Evolutionary conservation across 2,113 vertebrate species (phyloP), one percentile per base, ranked within the genome.

Genomic region (Silurus asotus): DNA sequence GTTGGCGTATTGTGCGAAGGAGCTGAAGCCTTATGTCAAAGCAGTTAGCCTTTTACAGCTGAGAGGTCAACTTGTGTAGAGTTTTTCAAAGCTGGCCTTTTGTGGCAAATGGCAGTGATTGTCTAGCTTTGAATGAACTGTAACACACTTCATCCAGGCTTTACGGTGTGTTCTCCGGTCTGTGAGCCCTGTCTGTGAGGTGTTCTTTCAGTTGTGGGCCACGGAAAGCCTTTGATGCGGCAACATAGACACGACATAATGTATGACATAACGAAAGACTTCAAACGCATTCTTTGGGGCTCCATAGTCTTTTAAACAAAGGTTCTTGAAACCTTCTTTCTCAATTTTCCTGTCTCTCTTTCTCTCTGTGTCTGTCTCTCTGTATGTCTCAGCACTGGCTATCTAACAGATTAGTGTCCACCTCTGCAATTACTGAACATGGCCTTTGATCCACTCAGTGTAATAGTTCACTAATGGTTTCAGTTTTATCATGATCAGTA

Each of bases 221-320:
- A 23, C 61, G 23, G 64, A 80, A 84, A 84, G 37, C 45, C 82
- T 89, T 87, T 89, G 69, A 88, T 67, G 83, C 48, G 49, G 59
- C 75, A 86, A 28, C 45, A 11, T 37, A 78, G 25, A 11, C 25
- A 82, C n/a, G 37, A 69, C 53, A 74, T 69, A 79, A 83, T 83
- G 61, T 74, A 85, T 89, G 79, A 89, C 80, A 89, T 87, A 78
- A 79, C 65, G 61, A 81, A 81, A 59, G 37, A 86, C 80, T 83
- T 89, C 84, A 89, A 89, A 89, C 85, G 87, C 81, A 84, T 87
- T 87, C 74, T 86, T 83, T 65, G 64, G 85, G 64, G 11, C 64
- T 83, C 79, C 65, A 83, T 87, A 61, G 56, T 82, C 23, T 59
- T 85, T 81, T 81, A 83, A 87, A 89, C 88, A 84, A 86, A 86